A percentile compares a stretch with the other conserved stretches of the same genome.
Conservation (phyloP, 2,113 vertebrate species). For the Eudyptes chrysolophus region DNA sequence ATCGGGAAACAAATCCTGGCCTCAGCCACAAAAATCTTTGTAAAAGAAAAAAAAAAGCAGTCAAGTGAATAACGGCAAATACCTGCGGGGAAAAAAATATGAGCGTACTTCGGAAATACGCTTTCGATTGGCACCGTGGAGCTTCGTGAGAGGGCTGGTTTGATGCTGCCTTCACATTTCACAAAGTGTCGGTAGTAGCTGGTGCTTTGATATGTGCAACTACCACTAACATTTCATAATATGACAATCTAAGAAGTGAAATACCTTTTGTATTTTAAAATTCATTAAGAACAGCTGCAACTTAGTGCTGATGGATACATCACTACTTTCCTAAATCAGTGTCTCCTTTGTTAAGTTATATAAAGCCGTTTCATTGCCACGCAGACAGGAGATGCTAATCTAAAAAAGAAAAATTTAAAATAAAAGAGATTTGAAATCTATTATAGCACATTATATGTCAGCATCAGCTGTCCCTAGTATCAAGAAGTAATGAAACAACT, state of each 20-base stretch:
- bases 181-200: not conserved
- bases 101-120: fast-evolving
- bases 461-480: not conserved
- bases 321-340: not conserved
- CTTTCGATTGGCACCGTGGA: fast-evolving
- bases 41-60: not conserved
- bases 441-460: not conserved
- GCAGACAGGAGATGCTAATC: not conserved
- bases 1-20: not conserved
- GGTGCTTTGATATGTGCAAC: not conserved
- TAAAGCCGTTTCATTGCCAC: not conserved
- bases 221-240: slow-evolving; percentile 34
- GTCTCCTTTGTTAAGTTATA: not conserved
- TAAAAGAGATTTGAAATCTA: not conserved
- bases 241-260: slow-evolving; percentile 28
- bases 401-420: not conserved
- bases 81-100: fast-evolving
- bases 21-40: slow-evolving; percentile 2
- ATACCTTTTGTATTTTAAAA: slow-evolving; percentile 29
- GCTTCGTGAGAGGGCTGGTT: not conserved
- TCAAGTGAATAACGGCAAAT: not conserved
- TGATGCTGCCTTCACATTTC: not conserved
- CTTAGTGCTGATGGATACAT: not conserved
- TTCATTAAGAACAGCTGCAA: slow-evolving; percentile 21
- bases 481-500: not conserved